A percentile compares a stretch with the other conserved stretches of the same genome.
These are phyloP conservation scores for Matsumyia berberina DNA, from an alignment of 2,888 invertebrate genomes.

Conservation along the genomic window DNA sequence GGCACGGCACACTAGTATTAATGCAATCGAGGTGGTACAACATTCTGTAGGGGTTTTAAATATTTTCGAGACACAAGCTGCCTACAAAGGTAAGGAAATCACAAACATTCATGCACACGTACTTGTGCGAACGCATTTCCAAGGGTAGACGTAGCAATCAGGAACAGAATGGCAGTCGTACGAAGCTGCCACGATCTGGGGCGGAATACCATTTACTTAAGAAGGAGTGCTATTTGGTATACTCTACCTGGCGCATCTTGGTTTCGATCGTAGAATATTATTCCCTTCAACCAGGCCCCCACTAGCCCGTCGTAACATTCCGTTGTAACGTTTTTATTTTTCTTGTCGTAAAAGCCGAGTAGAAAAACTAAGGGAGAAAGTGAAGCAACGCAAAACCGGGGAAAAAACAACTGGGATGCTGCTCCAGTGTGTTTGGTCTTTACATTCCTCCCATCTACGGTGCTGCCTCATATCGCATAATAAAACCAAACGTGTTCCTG, in stretches of 20 bases:
- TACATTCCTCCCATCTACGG: constrained; percentile 30
- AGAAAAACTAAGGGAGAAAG: constrained; percentile 28
- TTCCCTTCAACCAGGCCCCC: neutral
- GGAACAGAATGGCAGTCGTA: constrained; percentile 4
- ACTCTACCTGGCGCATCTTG: constrained; percentile 21
- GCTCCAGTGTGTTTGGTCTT: constrained; percentile 37
- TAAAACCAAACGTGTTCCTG: constrained; percentile 68
- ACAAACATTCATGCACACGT: neutral
- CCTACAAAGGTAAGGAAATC: neutral
- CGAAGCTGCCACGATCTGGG: constrained; percentile 11
- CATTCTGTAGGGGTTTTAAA: constrained; percentile 33
- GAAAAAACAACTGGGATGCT: constrained; percentile 7
- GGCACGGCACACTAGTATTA: constrained; percentile 4
- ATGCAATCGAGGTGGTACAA: constrained; percentile 7
- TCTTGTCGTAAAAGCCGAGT: constrained; percentile 50
- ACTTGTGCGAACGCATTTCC: constrained; percentile 2
- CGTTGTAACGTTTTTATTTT: constrained; percentile 51
- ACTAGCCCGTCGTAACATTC: constrained; percentile 2
- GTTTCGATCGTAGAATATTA: constrained; percentile 2
- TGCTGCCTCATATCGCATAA: constrained; percentile 56
- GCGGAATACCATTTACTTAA: constrained; percentile 52
- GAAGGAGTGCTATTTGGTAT: constrained; percentile 18
- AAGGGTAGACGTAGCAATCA: constrained; percentile 16
- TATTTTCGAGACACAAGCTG: constrained; percentile 31
- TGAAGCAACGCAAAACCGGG: constrained; percentile 5